Evolutionary conservation across 37 sponge, comb jelly and placozoan species (phyloP).

Genomic region (Bolinopsis microptera): DNA sequence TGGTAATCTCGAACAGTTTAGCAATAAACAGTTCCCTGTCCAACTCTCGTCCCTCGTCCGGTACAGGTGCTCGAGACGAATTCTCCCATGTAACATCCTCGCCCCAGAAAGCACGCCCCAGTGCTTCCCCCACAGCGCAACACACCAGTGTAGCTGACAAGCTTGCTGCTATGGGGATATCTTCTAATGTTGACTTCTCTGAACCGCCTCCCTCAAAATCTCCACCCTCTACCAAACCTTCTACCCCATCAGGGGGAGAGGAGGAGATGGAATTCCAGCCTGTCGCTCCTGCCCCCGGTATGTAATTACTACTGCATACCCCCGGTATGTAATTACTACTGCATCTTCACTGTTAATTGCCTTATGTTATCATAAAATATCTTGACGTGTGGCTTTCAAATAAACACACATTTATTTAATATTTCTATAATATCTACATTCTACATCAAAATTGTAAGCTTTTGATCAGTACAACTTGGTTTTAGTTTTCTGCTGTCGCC

Average conservation of each 20-base stretch:
- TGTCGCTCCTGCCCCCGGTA: constrained; percentile 54
- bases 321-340: not conserved
- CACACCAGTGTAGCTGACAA: constrained; percentile 53
- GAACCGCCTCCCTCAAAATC: not conserved
- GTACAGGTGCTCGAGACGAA: not conserved
- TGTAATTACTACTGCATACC: not conserved
- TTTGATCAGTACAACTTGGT: too few relatives aligned
- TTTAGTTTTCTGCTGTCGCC: too few relatives aligned
- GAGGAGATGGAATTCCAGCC: constrained; percentile 47
- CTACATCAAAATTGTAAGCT: too few relatives aligned
- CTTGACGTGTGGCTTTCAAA: too few relatives aligned
- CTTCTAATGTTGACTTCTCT: constrained; percentile 52
- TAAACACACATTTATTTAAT: too few relatives aligned
- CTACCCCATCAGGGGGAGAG: not conserved
- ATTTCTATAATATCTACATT: too few relatives aligned
- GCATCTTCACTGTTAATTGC: not conserved
- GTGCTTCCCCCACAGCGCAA: not conserved
- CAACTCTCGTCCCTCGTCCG: constrained; percentile 37
- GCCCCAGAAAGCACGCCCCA: not conserved
- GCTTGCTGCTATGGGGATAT: constrained; percentile 56
- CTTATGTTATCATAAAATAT: too few relatives aligned
- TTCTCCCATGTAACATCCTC: constrained; percentile 50
- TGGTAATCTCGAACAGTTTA: constrained; percentile 63
- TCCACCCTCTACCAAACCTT: not conserved
- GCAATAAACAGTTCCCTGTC: constrained; percentile 57